Evolutionary conservation across 2,888 invertebrate species (phyloP), one percentile per base, ranked within the genome.

Genomic region (Parnassius mnemosyne): DNA sequence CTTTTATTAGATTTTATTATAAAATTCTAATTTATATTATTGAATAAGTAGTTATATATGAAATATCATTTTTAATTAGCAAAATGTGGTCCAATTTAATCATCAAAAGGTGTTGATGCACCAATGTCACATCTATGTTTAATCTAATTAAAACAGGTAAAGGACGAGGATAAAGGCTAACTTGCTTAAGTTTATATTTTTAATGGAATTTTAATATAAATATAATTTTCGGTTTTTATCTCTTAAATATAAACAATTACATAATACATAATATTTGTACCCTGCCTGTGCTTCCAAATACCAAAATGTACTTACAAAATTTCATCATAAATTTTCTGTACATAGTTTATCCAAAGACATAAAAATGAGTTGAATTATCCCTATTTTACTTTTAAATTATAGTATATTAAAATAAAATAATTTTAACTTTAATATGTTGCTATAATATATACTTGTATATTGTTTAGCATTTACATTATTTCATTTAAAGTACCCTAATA

Each of bases 241-340:
- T 56, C 46, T 61, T 43, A 20, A 47, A 49, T 25, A 10, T 59
- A 46, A 59, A 54, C 55, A 50, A 53, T 63, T 51, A 46, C 63
- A 58, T 34, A 34, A 5, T 34, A 34, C 34, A 34, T 34, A 34
- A 34, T 59, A 53, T 50, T 1, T 20, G n/a, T 63, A 55, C 63
- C 63, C 59, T 53, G 47, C 51, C 42, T 51, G 63, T 56, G 63
- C 59, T 63, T 63, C 59, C 60, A 60, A 52, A 60, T 63, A 63
- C 59, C 63, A 63, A 63, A 49, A 63, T 60, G 63, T 63, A 63
- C 63, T 63, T 63, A 63, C 63, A 53, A 47, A 53, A 49, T 42
- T 56, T 53, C 47, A 47, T 59, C 54, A 46, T 56, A 52, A 52
- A 13, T 47, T 47, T 20, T 52, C n/a, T 63, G 59, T 63, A 63